These are phyloP conservation scores for Merops nubicus DNA, from an alignment of 2,113 vertebrate species.

Conservation along the genomic window DNA sequence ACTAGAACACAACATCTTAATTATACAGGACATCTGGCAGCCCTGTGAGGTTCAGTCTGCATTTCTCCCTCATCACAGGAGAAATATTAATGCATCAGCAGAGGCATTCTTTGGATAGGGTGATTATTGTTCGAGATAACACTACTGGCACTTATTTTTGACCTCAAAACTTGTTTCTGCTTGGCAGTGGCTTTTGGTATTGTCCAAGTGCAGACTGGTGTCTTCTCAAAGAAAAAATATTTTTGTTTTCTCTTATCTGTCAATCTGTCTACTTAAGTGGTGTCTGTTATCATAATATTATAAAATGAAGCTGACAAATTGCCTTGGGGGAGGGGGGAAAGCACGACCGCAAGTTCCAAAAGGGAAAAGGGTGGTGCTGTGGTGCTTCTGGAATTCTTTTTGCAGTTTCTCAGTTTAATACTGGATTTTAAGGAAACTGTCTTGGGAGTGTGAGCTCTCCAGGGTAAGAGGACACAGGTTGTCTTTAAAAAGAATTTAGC, in stretches of 20 bases:
- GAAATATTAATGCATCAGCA: slow-evolving; percentile 29
- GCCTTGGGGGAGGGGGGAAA: background rate
- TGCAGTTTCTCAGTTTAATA: background rate
- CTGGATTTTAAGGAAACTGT: background rate
- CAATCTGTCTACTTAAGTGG: background rate
- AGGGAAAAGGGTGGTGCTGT: too few species aligned
- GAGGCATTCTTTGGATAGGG: background rate
- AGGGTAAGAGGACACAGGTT: background rate
- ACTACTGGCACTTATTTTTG: background rate
- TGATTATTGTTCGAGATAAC: slow-evolving; percentile 7
- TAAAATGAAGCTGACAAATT: background rate
- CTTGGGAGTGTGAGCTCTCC: background rate
- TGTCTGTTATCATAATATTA: background rate
- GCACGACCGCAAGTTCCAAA: background rate
- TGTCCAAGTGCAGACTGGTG: slow-evolving; percentile 18
- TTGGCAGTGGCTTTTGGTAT: slow-evolving; percentile 1
- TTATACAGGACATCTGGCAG: background rate
- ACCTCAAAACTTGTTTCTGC: slow-evolving; percentile 45
- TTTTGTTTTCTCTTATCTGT: slow-evolving; percentile 42
- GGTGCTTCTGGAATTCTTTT: background rate
- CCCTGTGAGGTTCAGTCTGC: background rate
- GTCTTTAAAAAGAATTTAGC: background rate
- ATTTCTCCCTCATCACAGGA: slow-evolving; percentile 13
- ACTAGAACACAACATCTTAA: background rate
- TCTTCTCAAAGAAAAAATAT: slow-evolving; percentile 45